Base-by-base conservation (phyloP, 1,140 invertebrate species). In the Apocrypta bakeri region DNA sequence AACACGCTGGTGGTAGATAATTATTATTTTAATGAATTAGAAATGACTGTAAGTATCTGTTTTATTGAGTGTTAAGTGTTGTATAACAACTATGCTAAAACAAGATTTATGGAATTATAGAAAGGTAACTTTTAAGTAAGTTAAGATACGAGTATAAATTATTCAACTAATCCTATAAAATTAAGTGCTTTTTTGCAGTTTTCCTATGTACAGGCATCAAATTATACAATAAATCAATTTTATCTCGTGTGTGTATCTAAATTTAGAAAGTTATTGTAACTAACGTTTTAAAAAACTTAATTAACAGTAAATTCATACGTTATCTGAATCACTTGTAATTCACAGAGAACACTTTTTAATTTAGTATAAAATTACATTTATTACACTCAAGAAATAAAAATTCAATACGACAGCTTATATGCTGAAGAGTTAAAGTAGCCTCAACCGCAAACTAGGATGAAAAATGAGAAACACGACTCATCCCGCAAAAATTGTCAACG, bases 401-500 rank as follows among this genome's bases (percentile, higher is more conserved):
- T 17, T 56, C 17, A 56, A 56, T 56, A 3, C 2, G 21, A 56
- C 21, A 56, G 48, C 48, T 2, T 56, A 7, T 56, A 56, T n/a
- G 3, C 48, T 56, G 2, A n/a, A 56, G 63, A 25, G 4, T 27
- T 11, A 25, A 66, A 66, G 63, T 27, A 66, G 27, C 24, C 63
- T 17, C 63, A 66, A 66, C 14, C 63, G 24, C 63, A 29, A 9
- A 11, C 0, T 21, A 56, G 48, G 6, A 0, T 66, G 25, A 66
- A 66, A 66, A 9, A 56, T 17, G 48, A 56, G 48, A 56, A n/a
- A 6, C 1, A 3, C 17, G 48, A 56, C 17, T 56, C 48, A 7
- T 56, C 56, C 37, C 27, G 31, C 27, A 31, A 79, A 64, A 73
- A 73, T 80, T 61, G 63, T 56, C 48, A 68, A 74, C 66, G 64